A percentile compares a stretch with the other conserved stretches of the same genome.
These are phyloP conservation scores for Pterocles burchelli DNA, from an alignment of 2,113 vertebrate genomes.

Conservation along the genomic window DNA sequence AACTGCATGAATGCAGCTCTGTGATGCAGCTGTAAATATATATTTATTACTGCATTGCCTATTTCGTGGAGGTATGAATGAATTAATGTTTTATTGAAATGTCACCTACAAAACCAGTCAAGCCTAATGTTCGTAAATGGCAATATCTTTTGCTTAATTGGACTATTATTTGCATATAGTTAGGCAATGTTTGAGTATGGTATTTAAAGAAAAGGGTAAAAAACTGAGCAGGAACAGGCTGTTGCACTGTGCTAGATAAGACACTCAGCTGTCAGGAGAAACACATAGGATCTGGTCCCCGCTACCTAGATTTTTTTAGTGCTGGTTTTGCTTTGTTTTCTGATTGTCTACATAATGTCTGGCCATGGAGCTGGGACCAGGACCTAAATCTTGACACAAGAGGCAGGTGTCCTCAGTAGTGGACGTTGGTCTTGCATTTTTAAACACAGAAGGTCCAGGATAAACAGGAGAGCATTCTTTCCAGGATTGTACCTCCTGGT, in stretches of 20 bases:
- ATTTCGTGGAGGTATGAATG: not conserved
- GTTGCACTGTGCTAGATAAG: not conserved
- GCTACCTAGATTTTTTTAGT: not conserved
- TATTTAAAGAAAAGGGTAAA: slow-evolving; percentile 4
- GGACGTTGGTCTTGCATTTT: not conserved
- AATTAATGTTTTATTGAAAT: not conserved
- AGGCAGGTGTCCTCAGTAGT: not conserved
- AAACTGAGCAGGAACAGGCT: not conserved
- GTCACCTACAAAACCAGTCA: not conserved
- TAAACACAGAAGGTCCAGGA: not conserved
- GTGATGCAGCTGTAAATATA: not conserved
- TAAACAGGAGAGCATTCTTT: not conserved
- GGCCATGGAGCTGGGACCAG: not conserved
- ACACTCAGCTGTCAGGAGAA: not conserved
- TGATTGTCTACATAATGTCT: not conserved
- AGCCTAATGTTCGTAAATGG: not conserved
- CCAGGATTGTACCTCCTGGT: not conserved
- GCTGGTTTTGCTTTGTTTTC: not conserved
- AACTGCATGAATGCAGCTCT: not conserved
- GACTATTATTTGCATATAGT: not conserved
- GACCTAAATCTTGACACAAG: not conserved
- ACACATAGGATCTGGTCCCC: not conserved
- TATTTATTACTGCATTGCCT: not conserved
- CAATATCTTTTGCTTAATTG: not conserved
- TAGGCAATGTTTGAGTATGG: not conserved